Conservation (phyloP, 2,888 invertebrate species). For the Apotomis turbidana region DNA sequence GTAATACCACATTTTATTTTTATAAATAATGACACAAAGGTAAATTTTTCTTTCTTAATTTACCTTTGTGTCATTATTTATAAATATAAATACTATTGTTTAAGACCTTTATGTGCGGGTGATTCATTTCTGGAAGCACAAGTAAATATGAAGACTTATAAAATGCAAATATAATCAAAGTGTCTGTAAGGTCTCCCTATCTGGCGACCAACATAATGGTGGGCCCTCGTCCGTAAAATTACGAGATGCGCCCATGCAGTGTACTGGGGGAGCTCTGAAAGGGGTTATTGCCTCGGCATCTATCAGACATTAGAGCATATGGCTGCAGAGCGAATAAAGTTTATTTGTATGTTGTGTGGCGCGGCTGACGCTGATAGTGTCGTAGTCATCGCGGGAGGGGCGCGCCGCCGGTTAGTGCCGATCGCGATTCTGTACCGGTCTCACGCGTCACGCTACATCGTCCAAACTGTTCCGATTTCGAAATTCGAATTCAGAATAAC, state of each 20-base stretch:
- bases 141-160: neutral
- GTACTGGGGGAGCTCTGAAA: constrained; percentile 74
- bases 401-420: constrained; percentile 69
- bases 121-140: too few species aligned
- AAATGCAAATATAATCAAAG: constrained; percentile 25
- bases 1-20: too few species aligned
- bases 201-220: constrained; percentile 63
- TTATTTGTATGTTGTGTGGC: constrained; percentile 81
- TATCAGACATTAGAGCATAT: constrained; percentile 71
- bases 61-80: too few species aligned
- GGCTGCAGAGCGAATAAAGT: constrained; percentile 80
- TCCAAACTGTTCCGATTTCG: constrained; percentile 37
- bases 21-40: too few species aligned
- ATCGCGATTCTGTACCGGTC: constrained; percentile 62
- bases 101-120: too few species aligned
- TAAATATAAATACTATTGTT: too few species aligned
- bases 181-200: constrained; percentile 38
- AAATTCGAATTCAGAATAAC: constrained; percentile 17
- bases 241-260: constrained; percentile 65
- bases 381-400: constrained; percentile 68
- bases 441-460: constrained; percentile 46
- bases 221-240: constrained; percentile 77
- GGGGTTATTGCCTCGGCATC: constrained; percentile 81
- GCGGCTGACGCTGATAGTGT: constrained; percentile 72
- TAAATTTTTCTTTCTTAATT: too few species aligned